Base-by-base conservation (phyloP, 1,140 invertebrate genomes). In the Asobara japonica region DNA sequence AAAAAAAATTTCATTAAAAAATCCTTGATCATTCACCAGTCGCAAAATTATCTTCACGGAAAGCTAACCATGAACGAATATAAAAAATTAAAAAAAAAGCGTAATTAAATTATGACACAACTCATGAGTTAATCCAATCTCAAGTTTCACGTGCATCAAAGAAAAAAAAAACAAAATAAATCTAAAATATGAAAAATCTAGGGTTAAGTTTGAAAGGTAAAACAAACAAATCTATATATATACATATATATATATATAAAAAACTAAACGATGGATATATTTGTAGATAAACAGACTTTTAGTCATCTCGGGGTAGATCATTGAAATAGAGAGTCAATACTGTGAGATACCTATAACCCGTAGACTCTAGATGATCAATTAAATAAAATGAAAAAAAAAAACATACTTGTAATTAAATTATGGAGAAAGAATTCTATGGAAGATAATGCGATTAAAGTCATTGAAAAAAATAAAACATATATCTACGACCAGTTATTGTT, bases 281-380 rank as follows among this genome's bases (percentile, higher is more conserved):
- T 85, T 85, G 83, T 85, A 84, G 84, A 85, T 84, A 84, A 75
- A 81, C 70, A 82, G 75, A 78, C 74, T 56, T 82, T 83, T 85
- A 84, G 83, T 82, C 76, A 81, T 84, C 80, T 83, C 74, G 74
- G 77, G 83, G 82, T 82, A 72, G 69, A 72, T 67, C 27, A 66
- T 62, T 36, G 38, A 71, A 72, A 75, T 82, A 84, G 84, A 85
- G 81, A 85, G 81, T 85, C 83, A 84, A 85, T 85, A 84, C 78
- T 82, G 82, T 84, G 81, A 83, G 82, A 79, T 81, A 82, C 77
- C 81, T 83, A 80, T 84, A 82, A 84, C 76, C 79, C 78, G 80
- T 76, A 76, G 74, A 64, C 51, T 56, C 68, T 76, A 73, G 60
- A 30, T 65, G n/a, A 31, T 31, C n/a, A 62, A 30, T 60, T 29